Conservation (phyloP, 2,888 invertebrate genomes). For the Eupithecia subfuscata region DNA sequence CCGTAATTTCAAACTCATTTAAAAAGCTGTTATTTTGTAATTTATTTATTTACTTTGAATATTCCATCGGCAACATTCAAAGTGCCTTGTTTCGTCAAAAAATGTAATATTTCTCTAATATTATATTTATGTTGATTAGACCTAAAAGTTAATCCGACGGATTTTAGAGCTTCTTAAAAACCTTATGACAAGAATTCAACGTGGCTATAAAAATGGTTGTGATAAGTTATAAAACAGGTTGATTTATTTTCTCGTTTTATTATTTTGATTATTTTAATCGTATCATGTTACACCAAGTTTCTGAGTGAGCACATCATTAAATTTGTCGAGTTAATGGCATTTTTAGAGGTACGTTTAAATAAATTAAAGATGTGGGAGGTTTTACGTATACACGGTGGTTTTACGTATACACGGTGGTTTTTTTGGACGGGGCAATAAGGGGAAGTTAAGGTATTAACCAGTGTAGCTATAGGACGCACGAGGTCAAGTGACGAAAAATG, state of each 20-base stretch:
- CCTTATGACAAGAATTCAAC: constrained; percentile 9
- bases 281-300: constrained; percentile 1
- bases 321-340: neutral
- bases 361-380: neutral
- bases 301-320: constrained; percentile 3
- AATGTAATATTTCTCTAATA: neutral
- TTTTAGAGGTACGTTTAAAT: neutral
- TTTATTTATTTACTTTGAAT: too few relatives aligned
- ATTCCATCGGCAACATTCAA: neutral
- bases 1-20: too few relatives aligned
- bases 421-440: too few relatives aligned
- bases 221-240: constrained; percentile 16
- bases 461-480: too few relatives aligned
- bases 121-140: neutral
- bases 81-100: neutral
- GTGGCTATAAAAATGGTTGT: constrained; percentile 16
- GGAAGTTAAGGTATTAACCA: too few relatives aligned
- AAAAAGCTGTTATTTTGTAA: too few relatives aligned
- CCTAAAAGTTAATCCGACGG: constrained; percentile 35
- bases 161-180: constrained; percentile 27
- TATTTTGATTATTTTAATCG: neutral
- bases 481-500: too few relatives aligned
- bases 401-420: too few relatives aligned
- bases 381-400: neutral
- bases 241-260: constrained; percentile 11